Percentiles rank a stretch among this genome's conserved stretches.
phyloP scores from a whole-genome alignment of 2,888 invertebrate genomes.

The Eulithis testata region DNA sequence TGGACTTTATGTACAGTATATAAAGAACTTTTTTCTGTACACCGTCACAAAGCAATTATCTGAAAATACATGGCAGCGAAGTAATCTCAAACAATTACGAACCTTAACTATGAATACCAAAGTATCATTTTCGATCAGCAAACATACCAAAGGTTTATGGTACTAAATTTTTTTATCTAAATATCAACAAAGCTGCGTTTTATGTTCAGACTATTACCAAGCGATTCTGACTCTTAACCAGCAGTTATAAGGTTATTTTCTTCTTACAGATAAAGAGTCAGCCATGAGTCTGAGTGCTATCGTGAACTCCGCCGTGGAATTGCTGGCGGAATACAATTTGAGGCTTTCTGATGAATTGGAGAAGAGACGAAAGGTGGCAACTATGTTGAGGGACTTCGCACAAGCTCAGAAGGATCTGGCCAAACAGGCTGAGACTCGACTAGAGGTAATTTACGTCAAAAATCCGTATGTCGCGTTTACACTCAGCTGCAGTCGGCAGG shows the following conservation, averaged over 20 bases:
- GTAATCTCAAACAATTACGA: not conserved
- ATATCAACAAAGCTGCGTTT: not conserved
- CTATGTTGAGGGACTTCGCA: conserved; percentile 95
- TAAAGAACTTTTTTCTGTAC: not conserved
- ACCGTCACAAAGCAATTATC: not conserved
- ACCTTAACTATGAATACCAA: not conserved
- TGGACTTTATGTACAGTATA: not conserved
- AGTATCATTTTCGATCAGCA: no score
- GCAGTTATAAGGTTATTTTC: conserved; percentile 18
- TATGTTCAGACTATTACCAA: not conserved
- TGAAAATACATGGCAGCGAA: no score
- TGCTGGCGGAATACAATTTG: conserved; percentile 95
- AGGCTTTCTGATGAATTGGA: conserved; percentile 95
- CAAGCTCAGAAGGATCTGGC: conserved; percentile 94
- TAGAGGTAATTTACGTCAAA: conserved; percentile 86
- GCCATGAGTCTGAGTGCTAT: conserved; percentile 91
- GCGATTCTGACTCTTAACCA: conserved; percentile 4
- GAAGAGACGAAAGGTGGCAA: conserved; percentile 92
- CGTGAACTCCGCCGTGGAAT: conserved; percentile 94
- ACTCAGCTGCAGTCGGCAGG: no score
- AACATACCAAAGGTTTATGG: no score
- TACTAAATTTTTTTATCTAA: no score
- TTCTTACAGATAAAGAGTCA: conserved; percentile 88
- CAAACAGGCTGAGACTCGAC: conserved; percentile 92
- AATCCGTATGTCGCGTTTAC: no score